These are phyloP conservation scores for Eubasilissa regina DNA, from an alignment of 1,140 invertebrate species.

Conservation along the genomic window DNA sequence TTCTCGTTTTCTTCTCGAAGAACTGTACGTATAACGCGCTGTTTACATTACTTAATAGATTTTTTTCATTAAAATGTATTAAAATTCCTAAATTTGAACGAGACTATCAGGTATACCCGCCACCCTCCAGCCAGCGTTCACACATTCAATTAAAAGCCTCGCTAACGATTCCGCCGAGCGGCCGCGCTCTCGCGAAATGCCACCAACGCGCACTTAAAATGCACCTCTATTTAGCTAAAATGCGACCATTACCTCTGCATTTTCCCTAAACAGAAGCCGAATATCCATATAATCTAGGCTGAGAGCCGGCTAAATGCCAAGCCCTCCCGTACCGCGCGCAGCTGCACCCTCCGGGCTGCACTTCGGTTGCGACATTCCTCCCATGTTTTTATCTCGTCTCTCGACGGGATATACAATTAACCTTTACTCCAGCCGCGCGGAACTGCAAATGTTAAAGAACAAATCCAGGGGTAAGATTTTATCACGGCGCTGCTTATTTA, in stretches of 20 bases:
- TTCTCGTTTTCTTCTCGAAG: no score
- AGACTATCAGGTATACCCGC: not conserved
- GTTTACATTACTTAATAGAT: no score
- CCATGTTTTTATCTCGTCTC: constrained; percentile 18
- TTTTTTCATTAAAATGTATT: no score
- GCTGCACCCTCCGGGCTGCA: not conserved
- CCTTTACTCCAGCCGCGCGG: constrained; percentile 3
- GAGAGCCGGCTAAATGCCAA: constrained; percentile 28
- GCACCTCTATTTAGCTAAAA: constrained; percentile 38
- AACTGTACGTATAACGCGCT: no score
- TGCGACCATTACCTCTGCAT: constrained; percentile 31
- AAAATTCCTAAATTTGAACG: no score
- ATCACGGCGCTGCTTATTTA: no score
- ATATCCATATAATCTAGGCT: constrained; percentile 9
- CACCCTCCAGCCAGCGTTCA: not conserved
- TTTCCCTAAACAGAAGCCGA: constrained; percentile 11
- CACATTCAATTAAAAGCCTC: constrained; percentile 25
- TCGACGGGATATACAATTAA: constrained; percentile 24
- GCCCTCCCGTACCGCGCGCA: not conserved
- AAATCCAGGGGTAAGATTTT: not conserved
- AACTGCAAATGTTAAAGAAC: not conserved
- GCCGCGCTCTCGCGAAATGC: constrained; percentile 3
- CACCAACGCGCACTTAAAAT: constrained; percentile 15
- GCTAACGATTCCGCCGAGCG: constrained; percentile 4
- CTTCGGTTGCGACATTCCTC: constrained; percentile 15